Base-by-base conservation (phyloP, 2,888 invertebrate species). In the Caradrina clavipalpis region DNA sequence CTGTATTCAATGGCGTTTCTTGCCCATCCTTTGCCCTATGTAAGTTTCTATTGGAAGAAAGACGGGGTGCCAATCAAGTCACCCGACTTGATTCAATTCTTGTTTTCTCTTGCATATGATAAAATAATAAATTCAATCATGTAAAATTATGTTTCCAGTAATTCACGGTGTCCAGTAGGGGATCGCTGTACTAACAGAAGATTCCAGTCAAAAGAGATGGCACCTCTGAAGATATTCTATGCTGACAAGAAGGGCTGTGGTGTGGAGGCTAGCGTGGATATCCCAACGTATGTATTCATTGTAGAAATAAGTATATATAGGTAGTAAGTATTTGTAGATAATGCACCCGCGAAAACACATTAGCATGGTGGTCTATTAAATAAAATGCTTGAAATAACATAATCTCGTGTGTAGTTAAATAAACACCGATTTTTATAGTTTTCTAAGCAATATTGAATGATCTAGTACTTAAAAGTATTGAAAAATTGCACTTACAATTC, bases 161-260 rank as follows among this genome's bases (percentile, higher is more conserved):
- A 99, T 17, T 97, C 97, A 7, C 96, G 98, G 86, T 99, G 99
- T 95, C 97, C 98, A 62, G 98, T 99, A 50, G 98, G 98, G 7
- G 98, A 98, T 63, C 97, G 98, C 70, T 99, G 99, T 96, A 98
- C 99, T 1, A 99, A 99, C 91, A 98, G 98, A 94, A 97, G 98
- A 77, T 99, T 99, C 93, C 99, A 99, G 91, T 98, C 97, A 92
- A 97, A 97, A 78, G 97, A 98, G 80, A 98, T 98, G 96, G 98
- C 98, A 0, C 97, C 97, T 26, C 97, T 99, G 58, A 98, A 98
- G 88, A 98, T 98, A n/a, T 98, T 98, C 90, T 97, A 97, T 90
- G 99, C 99, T 5, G 98, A 98, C 62, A 98, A 98, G 88, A 99
- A 99, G 92, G 99, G 99, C 0, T 98, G 98, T 92, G 99, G 99